Conservation (phyloP, 2,797 vertebrate species). For the Bucorvus abyssinicus region DNA sequence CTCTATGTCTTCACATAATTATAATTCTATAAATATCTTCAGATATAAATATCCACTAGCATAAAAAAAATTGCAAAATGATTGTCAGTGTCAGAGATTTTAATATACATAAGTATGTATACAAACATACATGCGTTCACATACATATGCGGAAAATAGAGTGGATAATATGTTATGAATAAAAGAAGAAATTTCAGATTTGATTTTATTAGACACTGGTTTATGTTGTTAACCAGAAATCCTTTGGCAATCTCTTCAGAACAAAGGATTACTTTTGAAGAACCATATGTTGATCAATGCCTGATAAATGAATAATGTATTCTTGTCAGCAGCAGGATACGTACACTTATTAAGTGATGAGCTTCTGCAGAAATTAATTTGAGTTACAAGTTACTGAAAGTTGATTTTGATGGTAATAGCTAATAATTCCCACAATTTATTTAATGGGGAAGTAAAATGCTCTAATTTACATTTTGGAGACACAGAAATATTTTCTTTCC, state of each 20-base stretch:
- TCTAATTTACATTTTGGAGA: neutral
- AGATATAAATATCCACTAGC: neutral
- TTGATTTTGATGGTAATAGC: neutral
- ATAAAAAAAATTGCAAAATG: neutral
- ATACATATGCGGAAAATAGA: neutral
- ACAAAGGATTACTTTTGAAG: neutral
- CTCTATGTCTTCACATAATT: neutral
- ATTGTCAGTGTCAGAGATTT: neutral
- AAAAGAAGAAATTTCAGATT: neutral
- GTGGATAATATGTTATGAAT: neutral
- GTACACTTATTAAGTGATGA: neutral
- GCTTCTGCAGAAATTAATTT: neutral
- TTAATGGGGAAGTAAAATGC: neutral
- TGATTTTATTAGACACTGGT: neutral
- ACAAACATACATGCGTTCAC: neutral
- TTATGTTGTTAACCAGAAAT: neutral
- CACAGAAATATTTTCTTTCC: neutral
- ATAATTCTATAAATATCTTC: neutral
- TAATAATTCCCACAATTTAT: neutral
- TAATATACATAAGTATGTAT: neutral
- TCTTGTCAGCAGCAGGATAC: neutral
- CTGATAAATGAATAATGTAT: neutral
- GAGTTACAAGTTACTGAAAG: neutral
- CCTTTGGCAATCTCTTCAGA: neutral
- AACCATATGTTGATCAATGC: neutral